These are phyloP conservation scores for Hololepta plana DNA, from an alignment of 2,888 invertebrate species.

Conservation along the genomic window DNA sequence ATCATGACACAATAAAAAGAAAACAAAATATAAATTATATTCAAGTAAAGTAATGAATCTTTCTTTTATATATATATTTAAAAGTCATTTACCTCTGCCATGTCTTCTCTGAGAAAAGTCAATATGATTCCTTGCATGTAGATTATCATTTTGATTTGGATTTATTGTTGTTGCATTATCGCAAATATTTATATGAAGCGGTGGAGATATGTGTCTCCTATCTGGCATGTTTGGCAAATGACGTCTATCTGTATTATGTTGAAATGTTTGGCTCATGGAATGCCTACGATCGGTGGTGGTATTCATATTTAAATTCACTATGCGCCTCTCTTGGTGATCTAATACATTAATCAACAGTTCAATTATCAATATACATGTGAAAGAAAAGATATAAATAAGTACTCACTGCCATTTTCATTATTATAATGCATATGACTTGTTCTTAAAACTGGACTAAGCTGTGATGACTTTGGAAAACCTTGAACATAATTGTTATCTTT, in stretches of 20 bases:
- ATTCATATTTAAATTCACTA: too few species aligned
- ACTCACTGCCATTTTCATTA: too few species aligned
- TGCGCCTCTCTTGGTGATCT: too few species aligned
- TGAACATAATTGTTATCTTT: conserved; percentile 25
- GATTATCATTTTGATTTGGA: too few species aligned
- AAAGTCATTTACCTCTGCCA: conserved; percentile 22
- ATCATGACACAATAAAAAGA: conserved; percentile 1
- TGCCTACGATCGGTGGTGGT: conserved; percentile 8
- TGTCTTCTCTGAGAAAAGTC: conserved; percentile 27
- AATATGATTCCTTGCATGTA: too few species aligned
- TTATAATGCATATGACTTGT: conserved; percentile 18
- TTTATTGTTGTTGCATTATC: conserved; percentile 22
- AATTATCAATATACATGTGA: too few species aligned
- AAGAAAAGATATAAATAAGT: too few species aligned
- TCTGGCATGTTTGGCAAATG: conserved; percentile 20
- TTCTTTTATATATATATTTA: too few species aligned
- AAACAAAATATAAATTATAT: conserved; percentile 6
- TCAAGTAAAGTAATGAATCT: too few species aligned
- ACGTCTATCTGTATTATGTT: too few species aligned
- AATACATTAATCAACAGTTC: too few species aligned
- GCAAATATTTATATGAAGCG: conserved; percentile 35
- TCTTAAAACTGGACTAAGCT: conserved; percentile 24
- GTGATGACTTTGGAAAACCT: conserved; percentile 26
- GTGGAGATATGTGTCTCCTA: conserved; percentile 30
- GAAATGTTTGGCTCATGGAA: too few species aligned